Percentiles rank a stretch among this genome's conserved stretches.
Conservation (phyloP, 2,888 invertebrate genomes). For the Fabriciana adippe region DNA sequence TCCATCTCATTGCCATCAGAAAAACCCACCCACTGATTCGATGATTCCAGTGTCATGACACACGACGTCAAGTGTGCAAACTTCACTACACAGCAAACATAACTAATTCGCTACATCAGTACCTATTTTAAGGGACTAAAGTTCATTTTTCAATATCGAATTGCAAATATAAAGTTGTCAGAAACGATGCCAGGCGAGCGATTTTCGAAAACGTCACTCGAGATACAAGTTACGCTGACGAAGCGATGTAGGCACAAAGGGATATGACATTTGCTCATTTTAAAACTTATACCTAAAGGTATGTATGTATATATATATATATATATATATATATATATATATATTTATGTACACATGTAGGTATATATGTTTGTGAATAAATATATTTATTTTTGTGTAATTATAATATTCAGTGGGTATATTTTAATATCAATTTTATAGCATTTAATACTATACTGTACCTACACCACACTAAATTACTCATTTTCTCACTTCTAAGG, state of each 20-base stretch:
- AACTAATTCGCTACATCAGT: slow-evolving; percentile 15
- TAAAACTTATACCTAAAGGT: slow-evolving; percentile 28
- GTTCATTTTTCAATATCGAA: slow-evolving; percentile 31
- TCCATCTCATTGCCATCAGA: slow-evolving; percentile 32
- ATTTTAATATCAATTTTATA: no score
- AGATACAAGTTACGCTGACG: slow-evolving; percentile 50
- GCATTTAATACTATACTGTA: no score
- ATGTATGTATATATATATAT: background rate
- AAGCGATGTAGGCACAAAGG: slow-evolving; percentile 47
- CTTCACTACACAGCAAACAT: slow-evolving; percentile 42
- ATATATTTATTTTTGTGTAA: no score
- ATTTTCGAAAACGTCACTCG: slow-evolving; percentile 55
- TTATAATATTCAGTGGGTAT: no score
- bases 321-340: background rate
- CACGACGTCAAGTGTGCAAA: slow-evolving; percentile 56
- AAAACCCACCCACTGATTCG: slow-evolving; percentile 46
- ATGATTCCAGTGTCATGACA: slow-evolving; percentile 51
- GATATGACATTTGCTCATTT: slow-evolving; percentile 47
- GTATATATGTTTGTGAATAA: no score
- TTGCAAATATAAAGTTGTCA: slow-evolving; percentile 13
- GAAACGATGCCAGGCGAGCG: slow-evolving; percentile 49
- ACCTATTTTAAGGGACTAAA: slow-evolving; percentile 39
- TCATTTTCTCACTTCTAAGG: no score
- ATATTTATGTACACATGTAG: background rate
- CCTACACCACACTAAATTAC: no score